phyloP scores from a whole-genome alignment of 2,888 invertebrate genomes.

The Amiota minor region DNA sequence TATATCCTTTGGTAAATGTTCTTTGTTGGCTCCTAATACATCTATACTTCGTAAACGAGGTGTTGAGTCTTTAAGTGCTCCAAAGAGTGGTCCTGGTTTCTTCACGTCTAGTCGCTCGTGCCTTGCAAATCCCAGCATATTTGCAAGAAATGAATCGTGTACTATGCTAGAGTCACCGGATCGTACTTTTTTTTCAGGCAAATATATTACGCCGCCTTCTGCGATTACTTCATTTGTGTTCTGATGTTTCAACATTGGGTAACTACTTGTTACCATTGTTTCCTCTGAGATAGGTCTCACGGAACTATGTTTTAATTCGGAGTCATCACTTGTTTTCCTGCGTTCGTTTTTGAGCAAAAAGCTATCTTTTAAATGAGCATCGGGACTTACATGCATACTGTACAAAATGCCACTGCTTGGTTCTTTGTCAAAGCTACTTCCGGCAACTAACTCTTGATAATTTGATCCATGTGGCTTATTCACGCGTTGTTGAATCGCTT shows the following conservation, averaged over 20 bases:
- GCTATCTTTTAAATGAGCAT: constrained; percentile 42
- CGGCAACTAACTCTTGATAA: constrained; percentile 65
- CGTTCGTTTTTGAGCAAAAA: constrained; percentile 54
- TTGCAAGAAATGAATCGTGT: constrained; percentile 72
- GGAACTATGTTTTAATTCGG: constrained; percentile 57
- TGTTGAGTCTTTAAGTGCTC: constrained; percentile 57
- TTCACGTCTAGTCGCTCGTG: constrained; percentile 93
- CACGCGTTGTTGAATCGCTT: constrained; percentile 7
- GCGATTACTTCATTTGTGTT: constrained; percentile 75
- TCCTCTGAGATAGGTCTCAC: constrained; percentile 67
- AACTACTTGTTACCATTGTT: constrained; percentile 68
- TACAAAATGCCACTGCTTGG: constrained; percentile 41
- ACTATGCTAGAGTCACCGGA: constrained; percentile 59
- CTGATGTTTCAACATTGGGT: constrained; percentile 55
- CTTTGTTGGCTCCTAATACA: constrained; percentile 56
- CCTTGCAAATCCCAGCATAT: constrained; percentile 87
- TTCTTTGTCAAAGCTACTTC: constrained; percentile 54
- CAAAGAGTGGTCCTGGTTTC: constrained; percentile 90
- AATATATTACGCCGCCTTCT: constrained; percentile 78
- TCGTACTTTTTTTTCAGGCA: constrained; percentile 65
- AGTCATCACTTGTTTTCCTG: too few relatives aligned
- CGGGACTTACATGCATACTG: constrained; percentile 41
- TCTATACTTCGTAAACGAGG: constrained; percentile 40
- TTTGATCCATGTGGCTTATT: constrained; percentile 53
- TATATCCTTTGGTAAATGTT: constrained; percentile 70